phyloP scores from a whole-genome alignment of 2,888 invertebrate species.

The Phoenoteleia sp. region DNA sequence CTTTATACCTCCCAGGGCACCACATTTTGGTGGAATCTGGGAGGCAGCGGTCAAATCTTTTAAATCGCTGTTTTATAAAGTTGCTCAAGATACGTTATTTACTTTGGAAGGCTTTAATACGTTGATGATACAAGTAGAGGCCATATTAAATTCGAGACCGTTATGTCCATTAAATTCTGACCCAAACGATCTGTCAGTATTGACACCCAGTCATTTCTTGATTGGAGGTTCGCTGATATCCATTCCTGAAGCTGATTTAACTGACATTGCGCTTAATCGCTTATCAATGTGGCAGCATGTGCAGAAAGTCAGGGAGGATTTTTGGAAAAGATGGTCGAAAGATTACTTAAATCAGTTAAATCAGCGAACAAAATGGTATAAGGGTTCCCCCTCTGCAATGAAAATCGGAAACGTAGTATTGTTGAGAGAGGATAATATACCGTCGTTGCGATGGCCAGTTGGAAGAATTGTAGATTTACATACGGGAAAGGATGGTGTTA shows the following conservation, averaged over 20 bases:
- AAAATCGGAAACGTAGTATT: background rate
- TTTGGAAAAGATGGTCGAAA: background rate
- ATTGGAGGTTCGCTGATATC: background rate
- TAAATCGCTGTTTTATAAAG: background rate
- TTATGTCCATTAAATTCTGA: background rate
- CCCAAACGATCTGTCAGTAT: background rate
- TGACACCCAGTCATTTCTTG: background rate
- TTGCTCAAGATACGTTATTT: background rate
- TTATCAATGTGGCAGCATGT: background rate
- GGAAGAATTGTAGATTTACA: background rate
- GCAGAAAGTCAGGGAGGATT: background rate
- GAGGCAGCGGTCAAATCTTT: background rate
- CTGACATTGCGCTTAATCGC: background rate
- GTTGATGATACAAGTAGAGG: background rate
- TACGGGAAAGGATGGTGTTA: background rate
- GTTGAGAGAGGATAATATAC: background rate
- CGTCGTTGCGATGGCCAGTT: background rate
- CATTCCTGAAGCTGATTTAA: background rate
- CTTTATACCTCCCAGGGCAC: slow-evolving; percentile 16
- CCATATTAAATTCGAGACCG: background rate
- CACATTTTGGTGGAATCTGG: slow-evolving; percentile 29
- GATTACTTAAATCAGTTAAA: slow-evolving; percentile 10
- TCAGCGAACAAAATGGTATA: background rate
- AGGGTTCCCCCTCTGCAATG: background rate
- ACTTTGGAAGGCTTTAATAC: background rate